Conservation (phyloP, 2,113 vertebrate genomes). For the Nyctibius bracteatus region DNA sequence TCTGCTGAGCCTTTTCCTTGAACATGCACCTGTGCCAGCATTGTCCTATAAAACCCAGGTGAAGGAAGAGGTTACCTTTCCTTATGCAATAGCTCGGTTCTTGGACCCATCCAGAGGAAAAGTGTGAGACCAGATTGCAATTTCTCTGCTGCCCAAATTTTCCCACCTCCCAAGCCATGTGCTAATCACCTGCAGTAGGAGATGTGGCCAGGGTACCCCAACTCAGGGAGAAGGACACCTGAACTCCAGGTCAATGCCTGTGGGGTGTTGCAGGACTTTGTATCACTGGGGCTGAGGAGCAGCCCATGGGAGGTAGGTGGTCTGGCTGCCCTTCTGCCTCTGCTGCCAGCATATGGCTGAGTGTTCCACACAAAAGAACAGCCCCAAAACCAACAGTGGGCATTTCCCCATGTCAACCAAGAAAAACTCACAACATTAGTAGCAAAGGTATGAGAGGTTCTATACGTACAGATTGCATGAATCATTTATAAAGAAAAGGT, state of each 20-base stretch:
- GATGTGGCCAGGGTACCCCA: neutral
- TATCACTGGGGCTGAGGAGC: neutral
- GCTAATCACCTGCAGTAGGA: neutral
- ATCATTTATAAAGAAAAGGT: neutral
- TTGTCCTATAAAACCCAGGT: neutral
- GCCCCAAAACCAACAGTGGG: neutral
- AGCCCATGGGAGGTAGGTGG: rapidly evolving
- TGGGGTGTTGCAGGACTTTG: neutral
- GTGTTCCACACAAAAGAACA: neutral
- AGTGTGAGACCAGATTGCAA: neutral
- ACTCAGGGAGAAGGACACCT: neutral
- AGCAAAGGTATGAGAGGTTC: neutral
- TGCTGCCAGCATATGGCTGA: rapidly evolving
- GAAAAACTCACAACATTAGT: neutral
- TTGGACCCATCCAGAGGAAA: neutral
- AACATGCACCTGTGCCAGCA: neutral
- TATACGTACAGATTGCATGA: neutral
- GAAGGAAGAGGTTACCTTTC: neutral
- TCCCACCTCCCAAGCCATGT: neutral
- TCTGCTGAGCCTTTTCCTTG: neutral
- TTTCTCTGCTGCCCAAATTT: neutral
- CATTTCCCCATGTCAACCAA: neutral
- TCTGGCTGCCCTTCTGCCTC: neutral
- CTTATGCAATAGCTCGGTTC: neutral
- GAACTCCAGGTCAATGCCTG: neutral